phyloP scores from a whole-genome alignment of 1,140 invertebrate genomes.

The Eriocheir sinensis region DNA sequence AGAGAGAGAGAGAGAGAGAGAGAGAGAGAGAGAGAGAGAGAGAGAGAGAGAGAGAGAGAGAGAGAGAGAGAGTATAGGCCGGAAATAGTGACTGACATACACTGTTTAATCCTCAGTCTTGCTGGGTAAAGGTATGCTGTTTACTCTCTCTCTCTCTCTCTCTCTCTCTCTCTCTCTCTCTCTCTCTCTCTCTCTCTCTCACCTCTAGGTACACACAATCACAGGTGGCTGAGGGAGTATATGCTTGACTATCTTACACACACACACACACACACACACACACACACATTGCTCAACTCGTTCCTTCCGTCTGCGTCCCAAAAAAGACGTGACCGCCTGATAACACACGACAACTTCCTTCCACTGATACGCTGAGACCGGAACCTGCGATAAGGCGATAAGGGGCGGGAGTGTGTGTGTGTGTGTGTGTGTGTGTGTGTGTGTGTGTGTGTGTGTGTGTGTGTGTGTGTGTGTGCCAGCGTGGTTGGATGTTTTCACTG shows the following conservation, averaged over 20 bases:
- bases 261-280: conserved; percentile 37
- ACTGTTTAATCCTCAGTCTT: not conserved
- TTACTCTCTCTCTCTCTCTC: conserved; percentile 8
- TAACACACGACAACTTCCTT: conserved; percentile 48
- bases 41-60: not conserved
- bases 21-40: conserved; percentile 36
- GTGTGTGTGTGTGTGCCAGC: conserved; percentile 47
- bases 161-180: conserved; percentile 54
- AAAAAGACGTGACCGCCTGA: not conserved
- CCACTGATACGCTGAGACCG: not conserved
- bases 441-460: conserved; percentile 49
- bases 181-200: conserved; percentile 7
- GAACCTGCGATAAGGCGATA: conserved; percentile 62
- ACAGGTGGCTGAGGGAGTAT: too few species aligned
- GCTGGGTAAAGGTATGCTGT: not conserved
- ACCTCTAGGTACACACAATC: not conserved
- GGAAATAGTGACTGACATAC: conserved; percentile 46
- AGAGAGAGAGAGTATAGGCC: not conserved
- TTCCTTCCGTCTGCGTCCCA: conserved; percentile 13
- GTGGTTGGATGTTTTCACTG: not conserved
- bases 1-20: not conserved
- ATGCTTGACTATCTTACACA: conserved; percentile 24
- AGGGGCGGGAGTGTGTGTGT: not conserved
- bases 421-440: conserved; percentile 30
- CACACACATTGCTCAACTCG: conserved; percentile 17